Evolutionary conservation across 2,797 vertebrate genomes (phyloP).

Genomic region (Danionella dracula): DNA sequence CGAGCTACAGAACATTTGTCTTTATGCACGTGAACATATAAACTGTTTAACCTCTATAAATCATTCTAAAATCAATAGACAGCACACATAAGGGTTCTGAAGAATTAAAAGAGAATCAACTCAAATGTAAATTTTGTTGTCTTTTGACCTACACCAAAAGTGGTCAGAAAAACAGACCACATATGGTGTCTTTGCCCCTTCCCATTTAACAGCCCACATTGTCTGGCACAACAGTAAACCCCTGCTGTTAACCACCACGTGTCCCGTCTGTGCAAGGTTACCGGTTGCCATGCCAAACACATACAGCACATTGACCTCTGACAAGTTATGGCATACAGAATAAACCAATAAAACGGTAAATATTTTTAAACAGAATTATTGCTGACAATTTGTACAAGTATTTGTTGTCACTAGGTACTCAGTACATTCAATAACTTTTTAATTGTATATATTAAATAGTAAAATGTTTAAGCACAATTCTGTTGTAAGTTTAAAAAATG

Average conservation of each 20-base stretch:
- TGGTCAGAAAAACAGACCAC: conserved; percentile 24
- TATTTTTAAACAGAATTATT: no score
- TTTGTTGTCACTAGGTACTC: no score
- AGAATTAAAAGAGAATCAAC: neutral
- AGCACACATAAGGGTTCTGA: neutral
- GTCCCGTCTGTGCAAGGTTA: neutral
- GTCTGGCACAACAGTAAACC: conserved; percentile 30
- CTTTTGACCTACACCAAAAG: conserved; percentile 32
- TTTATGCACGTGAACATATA: neutral
- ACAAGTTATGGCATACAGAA: neutral
- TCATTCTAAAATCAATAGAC: neutral
- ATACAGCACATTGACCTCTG: conserved; percentile 22
- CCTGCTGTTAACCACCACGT: conserved; percentile 3
- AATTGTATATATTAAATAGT: no score
- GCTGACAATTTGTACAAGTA: no score
- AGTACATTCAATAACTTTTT: no score
- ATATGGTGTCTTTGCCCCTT: conserved; percentile 1
- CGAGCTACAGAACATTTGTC: neutral
- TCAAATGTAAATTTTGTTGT: conserved; percentile 13
- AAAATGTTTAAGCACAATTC: no score
- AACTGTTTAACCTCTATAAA: neutral
- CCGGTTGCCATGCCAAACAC: conserved; percentile 31
- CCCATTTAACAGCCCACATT: conserved; percentile 16
- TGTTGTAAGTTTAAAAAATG: no score
- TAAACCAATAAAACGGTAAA: no score